A percentile compares a stretch with the other conserved stretches of the same genome.
Evolutionary conservation across 2,797 vertebrate genomes (phyloP).

Genomic region (Gymnocypris eckloni): DNA sequence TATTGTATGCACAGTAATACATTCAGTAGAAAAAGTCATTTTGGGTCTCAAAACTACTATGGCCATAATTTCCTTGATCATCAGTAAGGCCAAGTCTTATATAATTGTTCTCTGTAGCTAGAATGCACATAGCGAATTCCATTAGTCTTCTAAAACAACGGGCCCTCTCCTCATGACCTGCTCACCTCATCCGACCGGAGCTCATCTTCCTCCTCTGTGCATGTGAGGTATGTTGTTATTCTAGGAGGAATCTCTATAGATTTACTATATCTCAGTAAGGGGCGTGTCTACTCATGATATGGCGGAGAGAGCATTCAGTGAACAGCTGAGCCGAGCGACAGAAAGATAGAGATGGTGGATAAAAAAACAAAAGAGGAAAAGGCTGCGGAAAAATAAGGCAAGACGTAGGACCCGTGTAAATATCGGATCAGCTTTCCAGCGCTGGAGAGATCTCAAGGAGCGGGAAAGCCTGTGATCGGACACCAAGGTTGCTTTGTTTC

Average conservation of each 20-base stretch:
- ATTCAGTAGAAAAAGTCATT: background rate
- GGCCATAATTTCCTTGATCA: conserved; percentile 39
- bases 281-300: too few relatives aligned
- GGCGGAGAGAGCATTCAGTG: too few relatives aligned
- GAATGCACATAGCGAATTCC: conserved; percentile 21
- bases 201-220: conserved; percentile 20
- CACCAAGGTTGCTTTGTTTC: too few relatives aligned
- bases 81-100: conserved; percentile 4
- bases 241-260: background rate
- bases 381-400: too few relatives aligned
- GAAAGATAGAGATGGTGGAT: too few relatives aligned
- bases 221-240: conserved; percentile 13
- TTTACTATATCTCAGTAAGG: too few relatives aligned
- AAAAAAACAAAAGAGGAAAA: too few relatives aligned
- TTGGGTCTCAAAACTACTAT: background rate
- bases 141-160: conserved; percentile 32
- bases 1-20: background rate
- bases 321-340: too few relatives aligned
- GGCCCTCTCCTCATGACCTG: conserved; percentile 35
- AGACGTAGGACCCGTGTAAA: too few relatives aligned
- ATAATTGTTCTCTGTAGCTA: conserved; percentile 31
- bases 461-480: too few relatives aligned
- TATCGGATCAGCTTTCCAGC: too few relatives aligned
- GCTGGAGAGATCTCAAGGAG: too few relatives aligned
- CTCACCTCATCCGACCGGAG: conserved; percentile 10